Base-by-base conservation (phyloP, 2,113 vertebrate genomes). In the Cichladusa arquata region DNA sequence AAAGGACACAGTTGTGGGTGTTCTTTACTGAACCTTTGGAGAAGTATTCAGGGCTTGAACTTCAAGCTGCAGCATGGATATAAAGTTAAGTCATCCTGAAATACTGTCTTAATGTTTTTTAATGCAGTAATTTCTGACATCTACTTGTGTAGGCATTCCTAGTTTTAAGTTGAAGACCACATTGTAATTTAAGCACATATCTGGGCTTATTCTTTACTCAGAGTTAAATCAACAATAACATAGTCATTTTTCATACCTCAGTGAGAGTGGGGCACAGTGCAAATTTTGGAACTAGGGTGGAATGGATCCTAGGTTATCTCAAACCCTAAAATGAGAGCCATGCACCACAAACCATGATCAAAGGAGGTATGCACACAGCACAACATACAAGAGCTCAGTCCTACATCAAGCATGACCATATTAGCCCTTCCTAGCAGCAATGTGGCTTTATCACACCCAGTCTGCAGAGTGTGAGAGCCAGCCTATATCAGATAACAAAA, bases 21-120 rank as follows among this genome's bases (percentile, higher is more conserved):
- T 19, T 86, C 45, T 65, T 28, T 1, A 0, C 18, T 40, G 42
- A 72, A 48, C 3, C 72, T 66, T 29, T 33, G 34, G 29, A 65
- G 23, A 66, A 36, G 2, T 36, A 17, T 47, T 28, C 20, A 76
- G 14, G 18, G 5, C 5, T 84, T 86, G 51, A 76, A 64, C 13
- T 51, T 74, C 20, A 20, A 1, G 1, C 11, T 74, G 29, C 12
- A 40, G 9, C 25, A 74, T 0, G 2, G 11, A 47, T 1, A 44
- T 26, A 45, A 83, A 64, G 13, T 45, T 48, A 77, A 72, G 19
- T 29, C 62, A 71, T n/a, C 26, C 24, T 76, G n/a, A 71, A 85
- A 60, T 31, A 24, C 7, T 47, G 3, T 66, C 8, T 50, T 40
- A 29, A 38, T 11, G 3, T 6, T 4, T 56, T 81, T 58, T 47